A percentile compares a stretch with the other conserved stretches of the same genome.
These are phyloP conservation scores for Nyctalus aviator DNA, from an alignment of 2,797 vertebrate species.

Conservation along the genomic window DNA sequence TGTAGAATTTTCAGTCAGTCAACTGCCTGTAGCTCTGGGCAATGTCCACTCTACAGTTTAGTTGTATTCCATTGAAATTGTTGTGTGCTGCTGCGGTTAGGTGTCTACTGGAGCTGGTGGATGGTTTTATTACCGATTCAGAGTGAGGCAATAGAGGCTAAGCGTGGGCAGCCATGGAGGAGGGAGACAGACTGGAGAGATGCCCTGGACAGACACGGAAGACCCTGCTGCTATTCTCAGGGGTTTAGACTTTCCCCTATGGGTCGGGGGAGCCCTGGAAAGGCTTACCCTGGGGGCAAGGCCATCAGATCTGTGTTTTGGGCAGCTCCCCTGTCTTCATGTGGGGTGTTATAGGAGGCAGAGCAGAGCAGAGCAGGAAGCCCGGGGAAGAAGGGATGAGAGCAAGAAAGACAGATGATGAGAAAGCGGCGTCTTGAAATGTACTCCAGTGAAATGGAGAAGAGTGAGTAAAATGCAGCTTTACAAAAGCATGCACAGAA, in stretches of 20 bases:
- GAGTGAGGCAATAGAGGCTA: neutral
- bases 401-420: neutral
- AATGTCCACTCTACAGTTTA: no score
- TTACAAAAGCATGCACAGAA: neutral
- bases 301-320: neutral
- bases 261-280: neutral
- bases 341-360: neutral
- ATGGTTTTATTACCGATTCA: neutral
- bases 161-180: neutral
- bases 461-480: neutral
- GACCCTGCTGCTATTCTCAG: neutral
- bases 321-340: neutral
- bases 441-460: neutral
- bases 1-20: no score
- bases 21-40: no score
- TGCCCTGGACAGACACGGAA: fast-evolving
- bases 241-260: neutral
- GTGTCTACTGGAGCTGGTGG: no score
- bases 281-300: neutral
- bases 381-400: neutral
- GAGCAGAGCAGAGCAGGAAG: neutral
- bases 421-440: neutral
- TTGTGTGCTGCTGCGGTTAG: no score
- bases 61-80: no score
- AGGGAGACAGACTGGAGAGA: neutral